Base-by-base conservation (phyloP, 2,888 invertebrate genomes). In the Spicauda simplicius region DNA sequence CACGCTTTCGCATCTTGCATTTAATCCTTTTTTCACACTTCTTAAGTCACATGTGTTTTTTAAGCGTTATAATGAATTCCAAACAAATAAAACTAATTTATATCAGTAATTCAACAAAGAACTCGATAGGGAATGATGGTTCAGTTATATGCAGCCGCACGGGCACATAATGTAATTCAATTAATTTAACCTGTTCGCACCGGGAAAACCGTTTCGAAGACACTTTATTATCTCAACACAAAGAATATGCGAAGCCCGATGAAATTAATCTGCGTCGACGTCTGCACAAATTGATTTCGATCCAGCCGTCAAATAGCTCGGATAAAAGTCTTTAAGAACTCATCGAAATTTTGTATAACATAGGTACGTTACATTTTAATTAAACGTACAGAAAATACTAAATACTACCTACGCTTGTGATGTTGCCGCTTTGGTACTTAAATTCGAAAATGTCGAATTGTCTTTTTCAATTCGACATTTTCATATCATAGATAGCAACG, bases 211-310 rank as follows among this genome's bases (percentile, higher is more conserved):
- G 30, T 55, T 63, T 45, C 14, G 30, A 63, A 55, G 62, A 62
- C 45, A 62, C 56, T 64, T 63, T 45, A 33, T 57, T 64, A 20
- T 25, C 25, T 50, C 19, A 33, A 33, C 48, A 56, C 64, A 56
- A 50, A 54, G 54, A 64, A 14, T 56, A 30, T 18, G 19, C 19
- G 33, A n/a, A 50, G 33, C 48, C 48, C 64, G 48, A 64, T 56
- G 48, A 48, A 33, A 64, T 64, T 56, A 64, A 64, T 64, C 50
- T 56, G 33, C 18, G 48, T 41, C 57, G 41, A 58, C 64, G 52
- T 64, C 52, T 64, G 37, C 64, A 58, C 58, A 58, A 64, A 64
- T 64, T 64, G 58, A 52, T 58, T 64, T 57, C 56, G 56, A 64
- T 64, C 56, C 52, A 52, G 58, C 57, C 52, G 37, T 64, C 57